Evolutionary conservation across 2,113 vertebrate species (phyloP), one percentile per base, ranked within the genome.

Genomic region (Oreochromis tanganicae): DNA sequence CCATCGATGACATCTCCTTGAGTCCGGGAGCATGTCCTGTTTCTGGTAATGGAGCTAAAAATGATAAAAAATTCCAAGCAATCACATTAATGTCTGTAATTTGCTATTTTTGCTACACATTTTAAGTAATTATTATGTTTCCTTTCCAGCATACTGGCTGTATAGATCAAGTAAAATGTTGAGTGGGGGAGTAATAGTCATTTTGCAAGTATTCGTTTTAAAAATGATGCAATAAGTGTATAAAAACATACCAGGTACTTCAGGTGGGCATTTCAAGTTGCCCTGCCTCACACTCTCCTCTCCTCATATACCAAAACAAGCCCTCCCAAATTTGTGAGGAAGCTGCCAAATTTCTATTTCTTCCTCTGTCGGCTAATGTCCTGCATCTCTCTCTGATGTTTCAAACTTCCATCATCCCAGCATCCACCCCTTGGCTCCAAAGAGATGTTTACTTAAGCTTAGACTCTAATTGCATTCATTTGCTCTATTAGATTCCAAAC

Each of bases 1-100:
- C 96, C 56, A 86, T 96, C 1, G 96, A 97, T 87, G 96, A 97
- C 89, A 85, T 96, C 57, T 81, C 85, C 3, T 13, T 97, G 36
- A 43, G 61, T 46, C 82, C 82, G 17, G 96, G 96, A 61, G 56
- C 89, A 2, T 97, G 96, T 90, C 80, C 80, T 66, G 61, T 83
- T n/a, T 91, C 95, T 85, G 96, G 96, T 96, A 95, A 90, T 66
- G 55, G 73, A 34, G 16, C 56, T 85, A 6, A 46, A 36, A 14
- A 11, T 82, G 16, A 14, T n/a, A 63, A 7, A 79, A 73, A 56
- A 21, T 82, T 75, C 48, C 34, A 24, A 27, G 12, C 21, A 54
- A 27, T 21, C 43, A 78, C 46, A 78, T 78, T 32, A 50, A n/a
- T 78, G 46, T n/a, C 73, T 52, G 46, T 78, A n/a, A 78, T 78